Conservation (phyloP, 2,797 vertebrate genomes). For the Otolemur crassicaudatus region DNA sequence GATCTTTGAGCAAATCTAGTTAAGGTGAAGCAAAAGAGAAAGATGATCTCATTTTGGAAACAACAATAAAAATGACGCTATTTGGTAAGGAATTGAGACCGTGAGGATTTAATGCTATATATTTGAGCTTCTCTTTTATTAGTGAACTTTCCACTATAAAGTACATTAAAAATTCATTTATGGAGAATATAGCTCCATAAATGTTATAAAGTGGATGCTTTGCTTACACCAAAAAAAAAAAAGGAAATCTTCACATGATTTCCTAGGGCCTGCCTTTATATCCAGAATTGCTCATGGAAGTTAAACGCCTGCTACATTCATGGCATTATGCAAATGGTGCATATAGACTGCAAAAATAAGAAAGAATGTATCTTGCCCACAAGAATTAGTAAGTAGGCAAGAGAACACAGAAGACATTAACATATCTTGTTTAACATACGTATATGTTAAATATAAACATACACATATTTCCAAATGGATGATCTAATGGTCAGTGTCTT, state of each 20-base stretch:
- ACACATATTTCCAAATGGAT: not conserved
- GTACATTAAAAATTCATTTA: slow-evolving; percentile 47
- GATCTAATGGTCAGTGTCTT: not conserved
- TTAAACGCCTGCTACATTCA: not conserved
- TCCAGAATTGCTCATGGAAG: not conserved
- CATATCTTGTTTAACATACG: not conserved
- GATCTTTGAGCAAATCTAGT: slow-evolving; percentile 63
- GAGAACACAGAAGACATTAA: not conserved
- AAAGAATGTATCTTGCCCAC: not conserved
- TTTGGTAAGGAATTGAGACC: slow-evolving; percentile 1
- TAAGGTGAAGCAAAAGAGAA: slow-evolving; percentile 66
- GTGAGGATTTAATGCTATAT: not conserved
- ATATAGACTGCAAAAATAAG: not conserved
- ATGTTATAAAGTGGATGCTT: slow-evolving; percentile 2
- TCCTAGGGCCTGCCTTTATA: not conserved
- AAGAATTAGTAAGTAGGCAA: not conserved
- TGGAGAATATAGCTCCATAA: not conserved
- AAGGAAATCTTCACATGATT: not conserved
- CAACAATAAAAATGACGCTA: slow-evolving; percentile 52
- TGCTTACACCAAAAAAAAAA: not conserved
- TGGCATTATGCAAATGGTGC: not conserved
- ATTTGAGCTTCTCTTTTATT: slow-evolving; percentile 42
- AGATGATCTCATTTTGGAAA: slow-evolving; percentile 72
- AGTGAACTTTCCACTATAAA: slow-evolving; percentile 49
- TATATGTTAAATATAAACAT: not conserved